Evolutionary conservation across 1,140 invertebrate species (phyloP), one percentile per base, ranked within the genome.

Genomic region (Brachionus plicatilis): DNA sequence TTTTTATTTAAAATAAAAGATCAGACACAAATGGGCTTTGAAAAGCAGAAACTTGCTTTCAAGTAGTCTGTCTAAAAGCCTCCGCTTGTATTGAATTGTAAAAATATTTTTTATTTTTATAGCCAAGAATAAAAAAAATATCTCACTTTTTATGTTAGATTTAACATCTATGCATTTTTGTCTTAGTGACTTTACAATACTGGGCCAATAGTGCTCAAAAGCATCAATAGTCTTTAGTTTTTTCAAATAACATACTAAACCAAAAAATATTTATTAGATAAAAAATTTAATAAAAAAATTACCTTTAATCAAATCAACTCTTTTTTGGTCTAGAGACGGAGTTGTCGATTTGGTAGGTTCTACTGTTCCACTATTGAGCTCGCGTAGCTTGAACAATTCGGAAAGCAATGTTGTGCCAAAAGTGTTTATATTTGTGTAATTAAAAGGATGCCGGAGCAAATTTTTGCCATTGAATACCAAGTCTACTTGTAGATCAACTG

Each of bases 371-470:
- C 14, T 41, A 41, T 72, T 72, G 17, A 72, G 37, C 41, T 72
- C 68, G 14, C 68, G 33, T n/a, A 72, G 17, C 33, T 72, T 72
- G 17, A 72, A 72, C 12, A 72, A 41, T 72, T 72, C 68, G 17
- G 68, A 72, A n/a, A 72, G 37, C 11, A 72, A 43, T 72, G 68
- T 72, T 11, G 68, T 72, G 41, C 68, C 68, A 72, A 41, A 72
- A n/a, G 68, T 72, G 68, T 72, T 72, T 43, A 72, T 72, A 17
- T 72, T 72, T 20, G 68, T 72, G 41, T 72, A 72, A 43, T 72
- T 72, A 47, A 72, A 72, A 20, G 37, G 41, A 43, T 72, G 68
- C 24, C 68, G 33, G n/a, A 72, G 41, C n/a, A 72, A 43, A 43
- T 43, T 72, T 72, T 72, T 72, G 9, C 68, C 68, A 43, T 72